phyloP scores from a whole-genome alignment of 2,888 invertebrate genomes.

The Leptopilina myrica region DNA sequence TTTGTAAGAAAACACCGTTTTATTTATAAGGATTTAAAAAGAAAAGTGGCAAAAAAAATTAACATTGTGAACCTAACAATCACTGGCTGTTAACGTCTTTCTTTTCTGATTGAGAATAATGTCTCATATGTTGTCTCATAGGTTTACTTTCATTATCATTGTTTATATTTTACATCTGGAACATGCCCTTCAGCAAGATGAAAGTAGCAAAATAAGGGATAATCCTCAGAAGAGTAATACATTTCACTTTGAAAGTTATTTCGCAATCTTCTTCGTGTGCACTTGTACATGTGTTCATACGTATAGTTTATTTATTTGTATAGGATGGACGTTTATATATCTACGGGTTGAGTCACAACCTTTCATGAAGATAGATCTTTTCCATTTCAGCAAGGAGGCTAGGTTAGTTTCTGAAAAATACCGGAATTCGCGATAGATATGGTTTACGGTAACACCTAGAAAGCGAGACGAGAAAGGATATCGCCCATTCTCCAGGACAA shows the following conservation, averaged over 20 bases:
- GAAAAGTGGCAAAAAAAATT: no score
- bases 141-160: no score
- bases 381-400: conserved; percentile 5
- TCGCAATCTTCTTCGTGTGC: not conserved
- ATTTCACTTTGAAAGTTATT: conserved; percentile 10
- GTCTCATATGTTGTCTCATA: no score
- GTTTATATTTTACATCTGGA: no score
- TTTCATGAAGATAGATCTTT: conserved; percentile 38
- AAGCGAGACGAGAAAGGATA: conserved; percentile 36
- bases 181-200: not conserved
- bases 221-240: not conserved
- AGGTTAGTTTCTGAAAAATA: conserved; percentile 33
- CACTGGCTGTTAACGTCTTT: no score
- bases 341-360: not conserved
- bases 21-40: no score
- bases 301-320: conserved; percentile 4
- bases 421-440: conserved; percentile 23
- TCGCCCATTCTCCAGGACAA: conserved; percentile 34
- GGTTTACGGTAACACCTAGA: conserved; percentile 24
- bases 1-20: no score
- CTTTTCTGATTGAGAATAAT: no score
- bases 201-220: not conserved
- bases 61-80: no score
- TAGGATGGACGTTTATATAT: not conserved
- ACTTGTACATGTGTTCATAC: no score